Conservation (phyloP, 2,113 vertebrate genomes). For the Nymphicus hollandicus region DNA sequence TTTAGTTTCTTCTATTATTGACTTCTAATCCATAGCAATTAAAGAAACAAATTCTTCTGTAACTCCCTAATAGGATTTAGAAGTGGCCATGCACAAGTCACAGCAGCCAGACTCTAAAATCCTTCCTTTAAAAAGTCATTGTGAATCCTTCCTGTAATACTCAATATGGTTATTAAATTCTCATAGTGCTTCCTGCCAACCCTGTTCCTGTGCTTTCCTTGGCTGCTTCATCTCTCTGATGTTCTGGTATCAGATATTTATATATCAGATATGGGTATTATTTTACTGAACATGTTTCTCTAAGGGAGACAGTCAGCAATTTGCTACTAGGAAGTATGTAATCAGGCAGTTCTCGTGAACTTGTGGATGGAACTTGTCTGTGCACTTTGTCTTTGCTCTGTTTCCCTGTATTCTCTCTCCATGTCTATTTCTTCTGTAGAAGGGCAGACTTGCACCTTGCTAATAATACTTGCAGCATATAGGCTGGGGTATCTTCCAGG, state of each 20-base stretch:
- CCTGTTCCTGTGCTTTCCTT: not conserved
- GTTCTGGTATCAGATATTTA: not conserved
- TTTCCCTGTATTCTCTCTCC: not conserved
- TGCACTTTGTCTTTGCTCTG: not conserved
- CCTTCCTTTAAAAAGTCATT: not conserved
- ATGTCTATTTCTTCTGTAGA: not conserved
- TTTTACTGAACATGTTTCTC: not conserved
- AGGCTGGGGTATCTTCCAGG: not conserved
- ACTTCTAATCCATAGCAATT: conserved; percentile 21
- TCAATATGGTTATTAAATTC: not conserved
- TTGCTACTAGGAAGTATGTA: not conserved
- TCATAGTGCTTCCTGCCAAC: not conserved
- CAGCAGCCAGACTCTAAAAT: not conserved
- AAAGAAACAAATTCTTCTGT: not conserved
- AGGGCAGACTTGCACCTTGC: not conserved
- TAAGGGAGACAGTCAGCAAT: not conserved
- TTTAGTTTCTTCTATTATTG: not conserved
- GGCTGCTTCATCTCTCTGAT: not conserved
- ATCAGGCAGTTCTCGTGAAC: not conserved
- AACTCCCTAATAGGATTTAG: not conserved
- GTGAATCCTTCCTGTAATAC: not conserved
- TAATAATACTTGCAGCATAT: rapidly evolving
- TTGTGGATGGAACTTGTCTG: not conserved
- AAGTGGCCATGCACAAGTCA: not conserved
- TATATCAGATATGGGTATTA: not conserved